phyloP scores from a whole-genome alignment of 2,797 vertebrate species.

The Ispidina picta region DNA sequence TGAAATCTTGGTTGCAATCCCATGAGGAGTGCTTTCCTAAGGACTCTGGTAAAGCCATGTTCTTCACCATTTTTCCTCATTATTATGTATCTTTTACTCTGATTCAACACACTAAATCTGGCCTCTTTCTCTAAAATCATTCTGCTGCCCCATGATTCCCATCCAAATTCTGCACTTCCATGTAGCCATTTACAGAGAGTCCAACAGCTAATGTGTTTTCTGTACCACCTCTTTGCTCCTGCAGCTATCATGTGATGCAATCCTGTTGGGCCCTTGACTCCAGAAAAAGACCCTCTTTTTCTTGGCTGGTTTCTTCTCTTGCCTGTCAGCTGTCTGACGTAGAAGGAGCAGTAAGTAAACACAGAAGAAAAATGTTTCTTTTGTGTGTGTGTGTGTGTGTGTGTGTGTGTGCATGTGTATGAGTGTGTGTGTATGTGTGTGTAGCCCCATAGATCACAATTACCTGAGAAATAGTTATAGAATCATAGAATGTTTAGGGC shows the following conservation, averaged over 20 bases:
- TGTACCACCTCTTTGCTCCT: background rate
- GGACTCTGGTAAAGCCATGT: background rate
- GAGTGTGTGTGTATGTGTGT: background rate
- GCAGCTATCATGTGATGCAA: slow-evolving; percentile 89
- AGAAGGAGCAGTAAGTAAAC: slow-evolving; percentile 86
- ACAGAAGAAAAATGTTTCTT: background rate
- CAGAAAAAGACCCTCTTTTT: slow-evolving; percentile 86
- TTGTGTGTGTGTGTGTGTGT: background rate
- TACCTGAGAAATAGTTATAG: background rate
- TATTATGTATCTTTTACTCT: background rate
- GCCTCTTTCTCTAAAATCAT: background rate
- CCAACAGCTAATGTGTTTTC: background rate
- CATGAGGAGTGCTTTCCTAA: background rate
- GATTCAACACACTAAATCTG: background rate
- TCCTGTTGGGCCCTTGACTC: slow-evolving; percentile 90
- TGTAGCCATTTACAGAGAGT: background rate
- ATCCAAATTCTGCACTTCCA: background rate
- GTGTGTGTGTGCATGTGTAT: no score
- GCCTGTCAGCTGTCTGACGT: slow-evolving; percentile 83
- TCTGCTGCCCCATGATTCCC: background rate
- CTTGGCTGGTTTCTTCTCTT: slow-evolving; percentile 85
- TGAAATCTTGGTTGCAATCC: background rate
- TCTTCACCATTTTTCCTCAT: background rate
- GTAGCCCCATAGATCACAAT: background rate
- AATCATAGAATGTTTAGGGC: no score